These are phyloP conservation scores for Dendroctonus ponderosae DNA, from an alignment of 1,140 invertebrate species.

Conservation along the genomic window DNA sequence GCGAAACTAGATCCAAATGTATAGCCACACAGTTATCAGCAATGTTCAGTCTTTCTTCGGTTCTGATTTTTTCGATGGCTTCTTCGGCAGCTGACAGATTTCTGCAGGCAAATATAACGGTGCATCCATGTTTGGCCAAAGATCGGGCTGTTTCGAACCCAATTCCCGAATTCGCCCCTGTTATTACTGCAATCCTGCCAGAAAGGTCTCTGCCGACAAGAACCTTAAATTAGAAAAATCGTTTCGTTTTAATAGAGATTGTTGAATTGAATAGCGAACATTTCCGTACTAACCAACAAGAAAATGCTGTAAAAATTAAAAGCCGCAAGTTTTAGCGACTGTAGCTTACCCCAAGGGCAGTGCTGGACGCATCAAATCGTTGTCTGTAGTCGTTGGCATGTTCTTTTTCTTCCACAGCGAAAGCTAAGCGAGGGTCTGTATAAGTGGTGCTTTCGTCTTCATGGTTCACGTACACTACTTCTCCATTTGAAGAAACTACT, in stretches of 20 bases:
- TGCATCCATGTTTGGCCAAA: slow-evolving; percentile 83
- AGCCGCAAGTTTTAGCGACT: background rate
- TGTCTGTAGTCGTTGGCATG: slow-evolving; percentile 75
- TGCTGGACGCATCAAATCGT: slow-evolving; percentile 81
- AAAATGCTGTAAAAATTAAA: too few species aligned
- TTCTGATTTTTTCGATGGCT: slow-evolving; percentile 67
- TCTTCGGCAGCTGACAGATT: slow-evolving; percentile 64
- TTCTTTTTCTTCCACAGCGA: slow-evolving; percentile 82
- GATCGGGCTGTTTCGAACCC: slow-evolving; percentile 91
- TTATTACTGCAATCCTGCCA: slow-evolving; percentile 79
- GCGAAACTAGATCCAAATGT: slow-evolving; percentile 64
- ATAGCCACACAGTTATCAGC: slow-evolving; percentile 65
- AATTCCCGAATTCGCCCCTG: slow-evolving; percentile 89
- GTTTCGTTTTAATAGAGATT: too few species aligned
- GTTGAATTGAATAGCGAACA: too few species aligned
- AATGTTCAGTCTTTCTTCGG: slow-evolving; percentile 65
- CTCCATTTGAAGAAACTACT: slow-evolving; percentile 52
- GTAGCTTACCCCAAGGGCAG: slow-evolving; percentile 70
- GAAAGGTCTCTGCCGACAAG: slow-evolving; percentile 83
- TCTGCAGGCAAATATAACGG: slow-evolving; percentile 82
- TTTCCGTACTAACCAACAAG: too few species aligned
- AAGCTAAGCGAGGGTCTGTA: slow-evolving; percentile 85
- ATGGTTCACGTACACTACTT: slow-evolving; percentile 69
- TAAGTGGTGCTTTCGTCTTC: slow-evolving; percentile 75
- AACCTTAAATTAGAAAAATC: slow-evolving; percentile 60